Evolutionary conservation across 2,888 invertebrate species (phyloP).

Genomic region (Myopa testacea): DNA sequence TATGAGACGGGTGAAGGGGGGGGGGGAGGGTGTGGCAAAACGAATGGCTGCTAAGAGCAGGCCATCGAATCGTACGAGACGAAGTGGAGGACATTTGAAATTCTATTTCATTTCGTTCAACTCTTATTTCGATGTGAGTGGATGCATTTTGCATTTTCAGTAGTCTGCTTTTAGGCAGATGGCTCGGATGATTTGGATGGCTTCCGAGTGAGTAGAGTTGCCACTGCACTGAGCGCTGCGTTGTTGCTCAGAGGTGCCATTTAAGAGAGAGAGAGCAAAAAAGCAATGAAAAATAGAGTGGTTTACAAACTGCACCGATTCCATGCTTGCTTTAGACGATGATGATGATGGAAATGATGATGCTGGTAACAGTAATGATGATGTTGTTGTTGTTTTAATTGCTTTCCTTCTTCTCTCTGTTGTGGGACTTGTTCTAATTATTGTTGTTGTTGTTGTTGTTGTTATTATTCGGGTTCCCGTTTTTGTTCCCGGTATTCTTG

Average conservation of each 20-base stretch:
- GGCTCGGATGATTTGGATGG: too few species aligned
- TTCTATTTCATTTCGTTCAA: slow-evolving; percentile 22
- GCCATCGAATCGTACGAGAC: background rate
- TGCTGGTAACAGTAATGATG: too few species aligned
- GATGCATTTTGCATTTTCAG: slow-evolving; percentile 15
- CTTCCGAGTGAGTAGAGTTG: background rate
- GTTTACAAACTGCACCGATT: too few species aligned
- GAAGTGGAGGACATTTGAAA: slow-evolving; percentile 18
- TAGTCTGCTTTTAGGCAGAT: background rate
- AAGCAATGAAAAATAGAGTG: background rate
- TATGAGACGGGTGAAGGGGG: too few species aligned
- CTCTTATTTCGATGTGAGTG: background rate
- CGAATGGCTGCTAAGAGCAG: background rate
- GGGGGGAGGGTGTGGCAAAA: too few species aligned
- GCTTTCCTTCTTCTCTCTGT: background rate
- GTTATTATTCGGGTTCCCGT: background rate
- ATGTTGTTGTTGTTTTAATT: background rate
- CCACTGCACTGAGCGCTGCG: background rate
- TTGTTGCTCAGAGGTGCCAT: background rate
- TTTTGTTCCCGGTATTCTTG: background rate
- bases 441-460: slow-evolving; percentile 2
- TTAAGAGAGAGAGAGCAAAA: too few species aligned
- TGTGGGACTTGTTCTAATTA: background rate
- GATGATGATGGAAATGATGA: too few species aligned
- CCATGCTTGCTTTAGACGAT: too few species aligned